Base-by-base conservation (phyloP, 2,797 vertebrate genomes). In the Lagodon rhomboides region DNA sequence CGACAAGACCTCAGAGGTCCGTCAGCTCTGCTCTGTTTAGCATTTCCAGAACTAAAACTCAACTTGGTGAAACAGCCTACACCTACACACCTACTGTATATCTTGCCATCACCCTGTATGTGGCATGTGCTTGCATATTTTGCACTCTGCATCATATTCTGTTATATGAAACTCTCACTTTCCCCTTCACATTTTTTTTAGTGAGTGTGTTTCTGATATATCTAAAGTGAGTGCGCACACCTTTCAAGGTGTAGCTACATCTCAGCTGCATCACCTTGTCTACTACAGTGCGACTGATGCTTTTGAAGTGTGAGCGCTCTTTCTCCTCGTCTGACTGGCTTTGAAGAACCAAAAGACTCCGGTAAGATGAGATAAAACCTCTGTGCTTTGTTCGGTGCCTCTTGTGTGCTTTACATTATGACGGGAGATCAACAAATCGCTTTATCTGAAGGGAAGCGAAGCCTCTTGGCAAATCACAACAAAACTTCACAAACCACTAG, bases 301-400 rank as follows among this genome's bases (percentile, higher is more conserved):
- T 63, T 65, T 25, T 68, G 56, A 68, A 43, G 34, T 58, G 59
- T 12, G 44, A 41, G 47, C 54, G 50, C 22, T 6, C 43, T 13
- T 13, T 15, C 60, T 46, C 51, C 12, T 60, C 66, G 61, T 75
- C 56, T 8, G 47, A 22, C 60, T 47, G 34, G 23, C 59, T 66
- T 50, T 75, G 49, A 75, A 51, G 27, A 74, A 55, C 15, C 15
- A 54, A 30, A 43, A 23, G 15, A 82, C 44, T 50, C 6, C 8
- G 38, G 20, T 54, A 12, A 64, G 55, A 71, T 61, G 23, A 72
- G 66, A 67, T 43, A 47, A 54, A 68, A 60, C 46, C 67, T 56
- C 53, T 25, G 59, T 0, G 12, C 44, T 74, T 47, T 71, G 49
- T 55, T 62, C 1, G 10, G n/a, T 1, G 8, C 38, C 65, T 67